These are phyloP conservation scores for Eleutherodactylus coqui DNA, from an alignment of 2,797 vertebrate species.

Conservation along the genomic window DNA sequence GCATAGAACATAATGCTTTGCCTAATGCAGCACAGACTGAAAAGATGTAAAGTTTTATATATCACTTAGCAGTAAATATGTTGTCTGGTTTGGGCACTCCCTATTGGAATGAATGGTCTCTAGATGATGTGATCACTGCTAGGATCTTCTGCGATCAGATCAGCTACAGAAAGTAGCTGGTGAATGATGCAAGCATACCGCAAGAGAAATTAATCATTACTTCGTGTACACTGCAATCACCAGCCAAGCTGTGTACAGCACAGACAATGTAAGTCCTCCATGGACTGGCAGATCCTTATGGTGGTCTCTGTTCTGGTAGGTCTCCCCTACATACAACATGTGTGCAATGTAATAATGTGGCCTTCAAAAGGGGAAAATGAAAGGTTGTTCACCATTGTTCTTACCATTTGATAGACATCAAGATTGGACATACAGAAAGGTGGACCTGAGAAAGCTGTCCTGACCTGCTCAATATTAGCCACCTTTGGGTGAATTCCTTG, in stretches of 20 bases:
- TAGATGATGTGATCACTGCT: neutral
- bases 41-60: neutral
- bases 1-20: too few relatives aligned
- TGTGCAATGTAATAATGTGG: neutral
- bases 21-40: neutral
- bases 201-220: neutral
- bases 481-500: slow-evolving; percentile 78
- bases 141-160: neutral
- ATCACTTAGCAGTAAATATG: neutral
- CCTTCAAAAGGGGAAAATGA: neutral
- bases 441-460: slow-evolving; percentile 78
- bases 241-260: neutral
- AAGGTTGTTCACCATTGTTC: neutral
- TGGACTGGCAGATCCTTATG: too few relatives aligned
- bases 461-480: slow-evolving; percentile 80
- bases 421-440: slow-evolving; percentile 80
- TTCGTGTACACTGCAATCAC: too few relatives aligned
- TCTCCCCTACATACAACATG: neutral
- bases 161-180: too few relatives aligned
- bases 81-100: too few relatives aligned
- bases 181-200: too few relatives aligned
- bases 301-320: neutral
- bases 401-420: slow-evolving; percentile 80
- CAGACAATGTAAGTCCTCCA: too few relatives aligned
- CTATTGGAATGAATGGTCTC: neutral